Conservation (phyloP, 2,113 vertebrate species). For the Pelecanoides urinatrix region DNA sequence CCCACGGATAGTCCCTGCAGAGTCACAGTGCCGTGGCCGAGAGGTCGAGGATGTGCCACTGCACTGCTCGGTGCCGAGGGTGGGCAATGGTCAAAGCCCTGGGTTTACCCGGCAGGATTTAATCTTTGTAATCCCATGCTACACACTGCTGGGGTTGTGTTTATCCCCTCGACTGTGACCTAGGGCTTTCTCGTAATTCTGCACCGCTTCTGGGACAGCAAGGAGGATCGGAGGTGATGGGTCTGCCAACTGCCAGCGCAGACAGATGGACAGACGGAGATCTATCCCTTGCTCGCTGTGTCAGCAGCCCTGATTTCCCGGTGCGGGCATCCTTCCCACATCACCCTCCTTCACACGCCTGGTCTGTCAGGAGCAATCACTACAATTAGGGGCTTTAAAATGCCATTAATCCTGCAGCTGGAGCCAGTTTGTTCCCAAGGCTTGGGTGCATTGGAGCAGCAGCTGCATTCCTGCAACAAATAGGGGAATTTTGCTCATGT, state of each 20-base stretch:
- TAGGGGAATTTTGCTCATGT: neutral
- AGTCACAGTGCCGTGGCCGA: accelerated
- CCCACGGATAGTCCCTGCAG: accelerated
- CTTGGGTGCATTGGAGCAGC: accelerated
- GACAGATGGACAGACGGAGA: neutral
- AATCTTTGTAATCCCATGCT: neutral
- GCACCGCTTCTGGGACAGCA: neutral
- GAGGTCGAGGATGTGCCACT: neutral
- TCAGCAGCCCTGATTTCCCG: neutral
- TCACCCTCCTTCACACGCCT: neutral
- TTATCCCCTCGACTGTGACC: neutral
- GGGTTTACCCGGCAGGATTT: neutral
- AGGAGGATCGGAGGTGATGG: neutral
- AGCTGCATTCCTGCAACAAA: neutral
- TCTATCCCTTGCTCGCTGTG: accelerated
- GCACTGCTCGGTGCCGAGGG: accelerated
- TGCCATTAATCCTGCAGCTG: neutral
- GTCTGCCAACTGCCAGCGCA: accelerated
- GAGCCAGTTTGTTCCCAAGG: neutral
- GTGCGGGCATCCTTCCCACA: neutral
- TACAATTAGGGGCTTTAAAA: constrained; percentile 15
- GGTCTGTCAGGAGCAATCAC: neutral
- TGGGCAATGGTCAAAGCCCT: neutral
- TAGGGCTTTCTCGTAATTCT: neutral
- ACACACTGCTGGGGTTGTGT: neutral